These are phyloP conservation scores for Leucophenga maculata DNA, from an alignment of 2,888 invertebrate species.

Conservation along the genomic window DNA sequence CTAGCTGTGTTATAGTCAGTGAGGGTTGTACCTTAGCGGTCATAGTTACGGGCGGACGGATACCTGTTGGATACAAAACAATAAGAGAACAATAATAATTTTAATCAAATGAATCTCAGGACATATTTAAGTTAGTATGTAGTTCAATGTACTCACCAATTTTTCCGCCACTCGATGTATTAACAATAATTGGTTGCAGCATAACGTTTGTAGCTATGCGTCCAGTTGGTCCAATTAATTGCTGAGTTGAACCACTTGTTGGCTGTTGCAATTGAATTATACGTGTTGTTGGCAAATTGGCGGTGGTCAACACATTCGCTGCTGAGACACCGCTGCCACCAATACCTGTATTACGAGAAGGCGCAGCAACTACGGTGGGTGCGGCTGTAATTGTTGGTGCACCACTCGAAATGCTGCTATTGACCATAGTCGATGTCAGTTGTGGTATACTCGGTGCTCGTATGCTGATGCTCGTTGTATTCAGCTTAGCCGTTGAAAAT, in stretches of 20 bases:
- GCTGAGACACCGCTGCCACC: constrained; percentile 41
- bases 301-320: constrained; percentile 61
- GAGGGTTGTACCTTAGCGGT: constrained; percentile 71
- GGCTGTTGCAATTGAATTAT: constrained; percentile 72
- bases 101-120: background rate
- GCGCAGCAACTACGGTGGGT: constrained; percentile 50
- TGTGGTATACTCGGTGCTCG: constrained; percentile 68
- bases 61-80: constrained; percentile 51
- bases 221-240: constrained; percentile 67
- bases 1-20: constrained; percentile 70
- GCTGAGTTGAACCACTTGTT: constrained; percentile 64
- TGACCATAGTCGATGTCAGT: constrained; percentile 57
- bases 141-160: constrained; percentile 59
- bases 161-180: constrained; percentile 63
- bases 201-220: constrained; percentile 70
- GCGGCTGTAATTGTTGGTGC: constrained; percentile 53
- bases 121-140: constrained; percentile 18
- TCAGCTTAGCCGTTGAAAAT: constrained; percentile 68
- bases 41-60: constrained; percentile 70
- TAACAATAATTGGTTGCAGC: constrained; percentile 71
- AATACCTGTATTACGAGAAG: constrained; percentile 47
- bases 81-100: constrained; percentile 16
- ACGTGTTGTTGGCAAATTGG: constrained; percentile 67
- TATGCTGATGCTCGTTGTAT: constrained; percentile 71
- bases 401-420: constrained; percentile 48